Evolutionary conservation across 2,113 vertebrate species (phyloP), one percentile per base, ranked within the genome.

Genomic region (Theristicus caerulescens): DNA sequence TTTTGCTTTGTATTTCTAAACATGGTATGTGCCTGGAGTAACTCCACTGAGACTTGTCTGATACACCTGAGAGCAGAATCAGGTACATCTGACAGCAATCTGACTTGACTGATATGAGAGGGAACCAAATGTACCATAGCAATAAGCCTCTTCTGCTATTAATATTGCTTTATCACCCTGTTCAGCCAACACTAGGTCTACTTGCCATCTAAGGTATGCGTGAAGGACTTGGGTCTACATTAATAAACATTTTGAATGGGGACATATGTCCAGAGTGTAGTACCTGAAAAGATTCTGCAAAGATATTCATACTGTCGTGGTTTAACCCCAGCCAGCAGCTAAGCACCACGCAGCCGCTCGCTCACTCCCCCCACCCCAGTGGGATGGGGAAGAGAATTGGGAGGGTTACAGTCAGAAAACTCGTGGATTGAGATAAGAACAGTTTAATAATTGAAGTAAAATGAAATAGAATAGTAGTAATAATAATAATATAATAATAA

Each of bases 1-100:
- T 86, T 86, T 94, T 81, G 38, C 55, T 91, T 91, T 76, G 44
- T 80, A 8, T 64, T 94, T 95, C 82, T 70, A 65, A 93, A 80
- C 40, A 10, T 46, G 34, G 58, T 42, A 10, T 69, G 24, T 54
- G 66, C 55, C 44, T 74, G 44, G 34, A 87, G 76, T 87, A 73
- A n/a, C 66, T 84, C 59, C 10, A 3, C 3, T 10, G 77, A 71
- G 94, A 47, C 25, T 27, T 55, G 80, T 67, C 77, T 6, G 1
- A 5, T 44, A 38, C 82, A 78, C 80, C 67, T 29, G 88, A 86
- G 92, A 86, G 76, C 67, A 74, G 57, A 49, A 29, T 13, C 34
- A 25, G 87, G 81, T 79, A 34, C 27, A 36, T 34, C 67, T 76
- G 88, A 17, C 78, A 79, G 86, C 62, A 52, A 7, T 58, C 46